Evolutionary conservation across 2,113 vertebrate genomes (phyloP), one percentile per base, ranked within the genome.

Genomic region (Opisthocomus hoazin): DNA sequence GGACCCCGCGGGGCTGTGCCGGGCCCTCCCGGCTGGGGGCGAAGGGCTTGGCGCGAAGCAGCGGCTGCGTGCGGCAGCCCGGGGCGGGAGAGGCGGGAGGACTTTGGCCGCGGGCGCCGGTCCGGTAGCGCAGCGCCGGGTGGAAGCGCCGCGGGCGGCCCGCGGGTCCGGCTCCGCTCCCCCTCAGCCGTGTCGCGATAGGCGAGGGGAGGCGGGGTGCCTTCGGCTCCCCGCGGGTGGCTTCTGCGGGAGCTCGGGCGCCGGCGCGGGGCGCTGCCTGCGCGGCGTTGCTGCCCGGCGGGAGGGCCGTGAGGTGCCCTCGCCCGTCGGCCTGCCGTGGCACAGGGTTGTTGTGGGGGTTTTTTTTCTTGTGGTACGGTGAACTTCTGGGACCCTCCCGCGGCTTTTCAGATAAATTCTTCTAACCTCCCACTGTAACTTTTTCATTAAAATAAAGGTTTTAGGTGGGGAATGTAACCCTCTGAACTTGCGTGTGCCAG

Each of bases 401-500:
- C 11, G 57, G 18, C 32, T 57, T 48, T 10, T 29, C 32, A 26
- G 15, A 18, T 45, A 48, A 68, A 36, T 30, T 43, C 4, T 41
- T 68, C 4, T 23, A 8, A 34, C 11, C 26, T 45, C 8, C 3
- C 5, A 6, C 5, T 24, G 37, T 41, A 15, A 3, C 17, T 34
- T 18, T 66, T 26, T 23, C 7, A 2, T 54, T 39, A 4, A 41
- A 74, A 15, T 15, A 23, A 57, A 45, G 29, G 34, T 43, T 22
- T 54, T 26, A 10, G 19, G 7, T n/a, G 26, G 41, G 8, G 37
- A 22, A 11, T 14, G 9, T 41, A 54, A 11, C 15, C 68, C 43
- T 66, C 24, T n/a, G 39, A 16, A 12, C 37, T 24, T 16, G 17
- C 12, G 0, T 13, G 0, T 34, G 23, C 48, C 66, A 60, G 14